These are phyloP conservation scores for Drosophila paramelanica DNA, from an alignment of 2,888 invertebrate species.

Conservation along the genomic window DNA sequence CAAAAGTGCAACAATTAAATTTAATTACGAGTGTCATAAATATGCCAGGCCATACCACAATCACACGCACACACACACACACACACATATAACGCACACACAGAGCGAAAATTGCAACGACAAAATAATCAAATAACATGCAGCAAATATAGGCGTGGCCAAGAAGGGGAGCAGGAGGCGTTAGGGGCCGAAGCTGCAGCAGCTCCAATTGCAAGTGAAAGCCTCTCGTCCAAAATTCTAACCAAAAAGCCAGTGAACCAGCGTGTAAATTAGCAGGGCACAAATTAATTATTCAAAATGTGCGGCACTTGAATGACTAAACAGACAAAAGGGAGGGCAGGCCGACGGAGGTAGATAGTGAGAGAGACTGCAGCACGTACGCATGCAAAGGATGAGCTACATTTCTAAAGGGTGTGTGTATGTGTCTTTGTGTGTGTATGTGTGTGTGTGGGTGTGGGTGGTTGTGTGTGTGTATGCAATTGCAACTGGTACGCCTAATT, in stretches of 20 bases:
- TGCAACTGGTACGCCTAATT: slow-evolving; percentile 64
- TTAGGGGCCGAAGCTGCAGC: slow-evolving; percentile 15
- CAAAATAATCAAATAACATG: slow-evolving; percentile 77
- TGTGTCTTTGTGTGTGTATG: slow-evolving; percentile 12
- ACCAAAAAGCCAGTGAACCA: slow-evolving; percentile 76
- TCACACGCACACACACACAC: slow-evolving; percentile 25
- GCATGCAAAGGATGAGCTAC: slow-evolving; percentile 13
- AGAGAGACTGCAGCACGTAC: slow-evolving; percentile 20
- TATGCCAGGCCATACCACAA: slow-evolving; percentile 67
- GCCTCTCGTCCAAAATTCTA: slow-evolving; percentile 52
- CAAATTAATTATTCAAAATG: slow-evolving; percentile 81
- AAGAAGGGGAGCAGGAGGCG: background rate
- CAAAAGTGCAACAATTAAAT: slow-evolving; percentile 79
- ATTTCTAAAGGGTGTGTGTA: background rate
- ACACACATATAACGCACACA: slow-evolving; percentile 1
- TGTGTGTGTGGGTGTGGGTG: slow-evolving; percentile 17
- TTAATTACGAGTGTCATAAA: slow-evolving; percentile 81
- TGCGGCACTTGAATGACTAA: slow-evolving; percentile 76
- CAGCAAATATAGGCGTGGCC: slow-evolving; percentile 9
- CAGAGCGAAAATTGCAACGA: slow-evolving; percentile 46
- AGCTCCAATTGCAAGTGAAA: slow-evolving; percentile 36
- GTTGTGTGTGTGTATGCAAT: slow-evolving; percentile 26
- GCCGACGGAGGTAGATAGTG: background rate
- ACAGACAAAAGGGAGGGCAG: slow-evolving; percentile 22
- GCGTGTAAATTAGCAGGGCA: slow-evolving; percentile 79